Percentiles rank a stretch among this genome's conserved stretches.
Conservation (phyloP, 1,140 invertebrate genomes). For the Druon quercuslanigerum region DNA sequence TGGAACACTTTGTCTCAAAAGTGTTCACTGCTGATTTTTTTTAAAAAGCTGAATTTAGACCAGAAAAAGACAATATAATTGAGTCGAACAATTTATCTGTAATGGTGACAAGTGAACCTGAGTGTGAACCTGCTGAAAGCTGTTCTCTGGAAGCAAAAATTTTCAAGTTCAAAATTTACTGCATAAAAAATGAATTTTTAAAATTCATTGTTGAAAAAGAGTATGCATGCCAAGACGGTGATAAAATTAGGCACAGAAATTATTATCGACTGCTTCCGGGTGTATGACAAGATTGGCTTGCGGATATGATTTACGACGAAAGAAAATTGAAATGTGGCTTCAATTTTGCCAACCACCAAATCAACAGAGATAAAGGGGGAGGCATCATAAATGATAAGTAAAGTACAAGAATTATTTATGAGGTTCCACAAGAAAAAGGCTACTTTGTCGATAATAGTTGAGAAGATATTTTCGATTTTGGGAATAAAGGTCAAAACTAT, state of each 20-base stretch:
- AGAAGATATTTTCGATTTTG: too few relatives aligned
- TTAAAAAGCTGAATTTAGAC: neutral
- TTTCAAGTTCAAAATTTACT: neutral
- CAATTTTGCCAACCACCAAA: neutral
- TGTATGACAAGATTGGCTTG: neutral
- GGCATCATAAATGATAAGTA: constrained; percentile 3
- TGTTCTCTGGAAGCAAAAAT: neutral
- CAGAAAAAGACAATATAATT: too few relatives aligned
- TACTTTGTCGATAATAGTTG: too few relatives aligned
- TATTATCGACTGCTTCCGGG: too few relatives aligned
- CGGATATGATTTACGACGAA: neutral
- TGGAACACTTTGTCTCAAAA: neutral
- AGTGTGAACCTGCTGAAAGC: neutral
- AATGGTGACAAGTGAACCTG: neutral
- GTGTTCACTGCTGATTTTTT: neutral
- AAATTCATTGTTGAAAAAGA: neutral
- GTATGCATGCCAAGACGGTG: neutral
- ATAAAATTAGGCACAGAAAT: neutral
- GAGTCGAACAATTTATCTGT: too few relatives aligned
- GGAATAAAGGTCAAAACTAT: too few relatives aligned
- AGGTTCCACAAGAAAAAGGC: too few relatives aligned
- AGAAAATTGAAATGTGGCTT: too few relatives aligned
- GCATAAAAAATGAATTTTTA: too few relatives aligned
- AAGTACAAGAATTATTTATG: neutral
- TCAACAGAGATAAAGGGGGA: neutral